phyloP scores from a whole-genome alignment of 2,888 invertebrate species.

The Quadroppia sp. region DNA sequence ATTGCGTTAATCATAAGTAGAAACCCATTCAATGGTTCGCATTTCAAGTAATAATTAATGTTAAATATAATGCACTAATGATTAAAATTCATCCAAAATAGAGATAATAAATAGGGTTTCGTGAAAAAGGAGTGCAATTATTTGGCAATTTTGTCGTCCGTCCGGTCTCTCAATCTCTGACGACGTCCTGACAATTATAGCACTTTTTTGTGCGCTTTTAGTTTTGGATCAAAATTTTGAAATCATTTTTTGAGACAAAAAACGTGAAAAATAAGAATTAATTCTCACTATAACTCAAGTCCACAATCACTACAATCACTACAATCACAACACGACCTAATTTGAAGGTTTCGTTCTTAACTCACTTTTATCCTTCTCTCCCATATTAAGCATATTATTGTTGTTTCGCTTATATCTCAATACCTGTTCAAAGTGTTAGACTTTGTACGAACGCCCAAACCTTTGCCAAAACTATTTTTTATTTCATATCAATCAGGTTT shows the following conservation, averaged over 20 bases:
- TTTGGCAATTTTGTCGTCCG: constrained; percentile 8
- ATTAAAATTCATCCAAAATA: neutral
- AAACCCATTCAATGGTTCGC: neutral
- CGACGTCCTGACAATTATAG: constrained; percentile 31
- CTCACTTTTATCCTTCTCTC: constrained; percentile 4
- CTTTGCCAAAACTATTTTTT: constrained; percentile 18
- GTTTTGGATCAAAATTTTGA: neutral
- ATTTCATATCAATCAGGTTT: neutral
- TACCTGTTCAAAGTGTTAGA: constrained; percentile 23
- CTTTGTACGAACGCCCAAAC: constrained; percentile 26
- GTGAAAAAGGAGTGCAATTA: neutral
- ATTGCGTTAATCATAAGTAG: neutral
- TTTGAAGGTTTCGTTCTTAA: constrained; percentile 31
- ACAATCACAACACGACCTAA: constrained; percentile 30
- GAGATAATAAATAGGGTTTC: neutral
- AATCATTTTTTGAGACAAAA: neutral
- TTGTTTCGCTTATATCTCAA: constrained; percentile 31
- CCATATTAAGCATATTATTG: constrained; percentile 34
- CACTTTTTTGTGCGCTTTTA: neutral
- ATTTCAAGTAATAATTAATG: neutral
- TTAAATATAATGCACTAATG: neutral
- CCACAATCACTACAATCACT: constrained; percentile 22
- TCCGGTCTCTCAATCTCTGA: constrained; percentile 30
- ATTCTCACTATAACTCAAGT: neutral
- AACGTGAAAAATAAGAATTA: neutral